Conservation (phyloP, 1,140 invertebrate species). For the Drosophila micromelanica region DNA sequence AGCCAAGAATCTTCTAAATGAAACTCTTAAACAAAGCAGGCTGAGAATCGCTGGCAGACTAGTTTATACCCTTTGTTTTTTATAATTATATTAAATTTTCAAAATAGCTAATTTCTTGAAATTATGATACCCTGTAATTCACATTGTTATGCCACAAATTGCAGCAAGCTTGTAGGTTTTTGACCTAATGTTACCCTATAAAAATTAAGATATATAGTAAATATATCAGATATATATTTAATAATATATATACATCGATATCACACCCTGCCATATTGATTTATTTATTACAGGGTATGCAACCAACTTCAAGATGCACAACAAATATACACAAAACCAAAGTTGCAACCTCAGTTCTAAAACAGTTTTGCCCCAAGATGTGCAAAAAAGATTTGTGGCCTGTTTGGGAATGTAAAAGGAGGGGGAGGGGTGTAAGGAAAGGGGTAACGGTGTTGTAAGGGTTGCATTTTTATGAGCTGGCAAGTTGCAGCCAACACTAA, state of each 20-base stretch:
- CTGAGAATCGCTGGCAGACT: too few species aligned
- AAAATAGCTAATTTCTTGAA: too few species aligned
- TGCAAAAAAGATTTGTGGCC: slow-evolving; percentile 43
- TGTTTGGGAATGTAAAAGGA: background rate
- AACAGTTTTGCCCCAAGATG: slow-evolving; percentile 42
- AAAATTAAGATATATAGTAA: too few species aligned
- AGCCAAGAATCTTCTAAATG: too few species aligned
- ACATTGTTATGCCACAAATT: too few species aligned
- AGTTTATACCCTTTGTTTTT: too few species aligned
- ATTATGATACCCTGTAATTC: background rate
- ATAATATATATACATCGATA: background rate
- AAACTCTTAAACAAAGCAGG: too few species aligned
- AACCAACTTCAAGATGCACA: background rate
- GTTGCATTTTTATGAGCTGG: slow-evolving; percentile 43
- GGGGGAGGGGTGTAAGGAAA: background rate
- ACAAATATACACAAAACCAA: slow-evolving; percentile 29
- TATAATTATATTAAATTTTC: too few species aligned
- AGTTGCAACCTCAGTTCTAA: slow-evolving; percentile 31
- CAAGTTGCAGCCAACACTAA: slow-evolving; percentile 30
- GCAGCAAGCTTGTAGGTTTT: too few species aligned
- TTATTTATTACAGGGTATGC: slow-evolving; percentile 14
- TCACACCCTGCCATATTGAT: background rate
- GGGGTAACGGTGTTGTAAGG: too few species aligned
- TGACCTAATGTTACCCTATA: too few species aligned
- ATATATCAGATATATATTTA: background rate